Evolutionary conservation across 2,888 invertebrate species (phyloP).

Genomic region (Eristalinus sepulchralis): DNA sequence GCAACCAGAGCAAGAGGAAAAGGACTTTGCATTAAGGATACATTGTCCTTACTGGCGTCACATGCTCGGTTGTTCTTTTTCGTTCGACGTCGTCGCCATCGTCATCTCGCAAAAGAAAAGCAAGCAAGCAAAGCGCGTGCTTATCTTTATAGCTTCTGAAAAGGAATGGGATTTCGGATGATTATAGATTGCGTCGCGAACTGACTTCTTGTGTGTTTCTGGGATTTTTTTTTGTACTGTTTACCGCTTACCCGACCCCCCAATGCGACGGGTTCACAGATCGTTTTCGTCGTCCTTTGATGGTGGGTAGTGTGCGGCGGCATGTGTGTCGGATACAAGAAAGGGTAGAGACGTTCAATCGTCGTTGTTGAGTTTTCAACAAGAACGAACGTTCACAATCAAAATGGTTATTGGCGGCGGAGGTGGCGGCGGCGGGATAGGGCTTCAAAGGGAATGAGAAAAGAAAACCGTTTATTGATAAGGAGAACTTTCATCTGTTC

Average conservation of each 20-base stretch:
- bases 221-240: background rate
- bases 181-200: slow-evolving; percentile 54
- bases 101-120: background rate
- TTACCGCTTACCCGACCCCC: background rate
- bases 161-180: slow-evolving; percentile 52
- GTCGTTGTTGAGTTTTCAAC: slow-evolving; percentile 31
- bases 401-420: slow-evolving; percentile 43
- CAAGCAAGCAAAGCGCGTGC: slow-evolving; percentile 21
- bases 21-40: slow-evolving; percentile 22
- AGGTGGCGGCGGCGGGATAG: background rate
- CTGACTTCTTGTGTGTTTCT: slow-evolving; percentile 9
- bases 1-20: background rate
- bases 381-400: slow-evolving; percentile 14
- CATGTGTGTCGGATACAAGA: slow-evolving; percentile 15
- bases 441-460: background rate
- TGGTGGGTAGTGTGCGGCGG: background rate
- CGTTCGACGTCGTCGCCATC: background rate
- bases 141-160: slow-evolving; percentile 58
- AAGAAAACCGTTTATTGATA: slow-evolving; percentile 51
- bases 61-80: background rate
- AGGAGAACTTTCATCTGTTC: slow-evolving; percentile 47
- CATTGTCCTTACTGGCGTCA: slow-evolving; percentile 25
- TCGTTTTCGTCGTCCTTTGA: slow-evolving; percentile 22
- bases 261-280: background rate
- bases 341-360: slow-evolving; percentile 20